Conservation (phyloP, 1,140 invertebrate species). For the Chlorops oryzae region DNA sequence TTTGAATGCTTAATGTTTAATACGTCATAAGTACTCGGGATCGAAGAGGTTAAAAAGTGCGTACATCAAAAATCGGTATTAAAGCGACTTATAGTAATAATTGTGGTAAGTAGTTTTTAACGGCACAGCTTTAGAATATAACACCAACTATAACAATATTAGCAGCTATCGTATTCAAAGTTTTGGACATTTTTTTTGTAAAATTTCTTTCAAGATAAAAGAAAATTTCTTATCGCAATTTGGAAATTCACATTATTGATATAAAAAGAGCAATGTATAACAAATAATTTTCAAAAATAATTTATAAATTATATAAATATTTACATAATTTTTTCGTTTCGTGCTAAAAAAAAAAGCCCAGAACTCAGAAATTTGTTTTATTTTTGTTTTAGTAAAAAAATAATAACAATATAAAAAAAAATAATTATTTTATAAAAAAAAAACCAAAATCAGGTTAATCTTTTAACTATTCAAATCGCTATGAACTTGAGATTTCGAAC, state of each 20-base stretch:
- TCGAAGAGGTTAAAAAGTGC: too few species aligned
- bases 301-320: conserved; percentile 6
- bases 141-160: conserved; percentile 17
- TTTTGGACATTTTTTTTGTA: conserved; percentile 45
- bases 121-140: conserved; percentile 22
- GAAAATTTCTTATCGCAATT: too few species aligned
- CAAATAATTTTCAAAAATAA: conserved; percentile 13
- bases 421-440: conserved; percentile 13
- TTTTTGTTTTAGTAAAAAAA: neutral
- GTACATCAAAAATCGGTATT: too few species aligned
- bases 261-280: too few species aligned
- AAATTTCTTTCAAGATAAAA: conserved; percentile 8
- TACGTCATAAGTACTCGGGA: too few species aligned
- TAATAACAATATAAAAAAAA: conserved; percentile 7
- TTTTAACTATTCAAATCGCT: conserved; percentile 6
- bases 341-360: conserved; percentile 38
- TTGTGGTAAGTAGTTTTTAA: conserved; percentile 19
- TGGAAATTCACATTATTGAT: too few species aligned
- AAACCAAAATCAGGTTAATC: neutral
- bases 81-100: too few species aligned
- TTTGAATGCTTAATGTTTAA: too few species aligned
- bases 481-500: too few species aligned
- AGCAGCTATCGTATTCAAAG: conserved; percentile 48
- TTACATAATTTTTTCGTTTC: conserved; percentile 13
- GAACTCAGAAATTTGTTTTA: conserved; percentile 47